Base-by-base conservation (phyloP, 1,140 invertebrate genomes). In the Drosophila sechellia region DNA sequence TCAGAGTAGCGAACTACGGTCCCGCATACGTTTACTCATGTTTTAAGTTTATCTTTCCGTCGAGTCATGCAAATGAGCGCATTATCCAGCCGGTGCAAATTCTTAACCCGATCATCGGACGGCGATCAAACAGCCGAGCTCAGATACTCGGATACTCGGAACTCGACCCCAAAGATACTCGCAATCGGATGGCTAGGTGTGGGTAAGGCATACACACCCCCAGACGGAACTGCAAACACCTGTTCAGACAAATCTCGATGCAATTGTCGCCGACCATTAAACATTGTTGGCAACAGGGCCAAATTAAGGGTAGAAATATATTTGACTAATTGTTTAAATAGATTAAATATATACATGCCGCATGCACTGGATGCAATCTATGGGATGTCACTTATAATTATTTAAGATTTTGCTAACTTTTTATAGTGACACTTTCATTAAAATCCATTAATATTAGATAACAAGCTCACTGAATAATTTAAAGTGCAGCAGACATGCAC, bases 21-120 rank as follows among this genome's bases (percentile, higher is more conserved):
- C 34, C 59, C 35, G 34, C n/a, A 8, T 6, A 5, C 15, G 69
- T 74, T 85, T 86, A 85, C 81, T 81, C 81, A 86, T 42, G 25
- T 50, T 13, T 11, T 27, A 54, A 69, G 59, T 63, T 66, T 84
- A 66, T 77, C 66, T 77, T 86, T 63, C 53, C 81, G 81, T 65
- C 69, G 77, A 87, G 74, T 86, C 81, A 86, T 87, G 74, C 65
- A 75, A 87, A 87, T 87, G 57, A 74, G 78, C 69, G 69, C 49
- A 86, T 81, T 81, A 37, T 52, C 63, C 58, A 49, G 49, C 34
- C 66, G 40, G 66, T 74, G 58, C 69, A 27, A 73, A 58, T 39
- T 65, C 20, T n/a, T 34, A 27, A 15, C 27, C 53, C 31, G 27
- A 54, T 50, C 31, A 31, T 37, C 64, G 49, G 66, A 70, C 50